Percentiles rank a stretch among this genome's conserved stretches.
phyloP scores from a whole-genome alignment of 2,888 invertebrate genomes.

The Apeira syringaria region DNA sequence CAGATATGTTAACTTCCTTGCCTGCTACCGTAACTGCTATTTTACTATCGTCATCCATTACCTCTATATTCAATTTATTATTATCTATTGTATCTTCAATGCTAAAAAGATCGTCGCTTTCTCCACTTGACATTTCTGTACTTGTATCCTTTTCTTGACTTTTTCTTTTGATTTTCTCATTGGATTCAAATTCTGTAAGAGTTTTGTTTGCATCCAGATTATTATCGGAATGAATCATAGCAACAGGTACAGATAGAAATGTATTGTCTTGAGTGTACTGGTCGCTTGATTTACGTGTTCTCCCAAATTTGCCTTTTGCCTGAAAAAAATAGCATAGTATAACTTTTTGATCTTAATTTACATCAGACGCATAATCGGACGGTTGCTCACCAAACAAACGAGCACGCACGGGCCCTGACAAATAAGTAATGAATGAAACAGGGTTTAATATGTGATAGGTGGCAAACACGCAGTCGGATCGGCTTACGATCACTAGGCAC shows the following conservation, averaged over 20 bases:
- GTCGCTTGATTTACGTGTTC: neutral
- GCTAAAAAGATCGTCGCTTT: neutral
- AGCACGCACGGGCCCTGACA: too few relatives aligned
- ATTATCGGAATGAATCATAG: neutral
- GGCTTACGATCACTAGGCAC: too few relatives aligned
- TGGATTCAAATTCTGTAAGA: neutral
- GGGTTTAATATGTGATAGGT: too few relatives aligned
- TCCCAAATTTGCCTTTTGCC: neutral
- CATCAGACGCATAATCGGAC: too few relatives aligned
- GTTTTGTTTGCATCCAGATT: neutral
- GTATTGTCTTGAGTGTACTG: neutral
- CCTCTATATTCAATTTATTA: slow-evolving; percentile 10
- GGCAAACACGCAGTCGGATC: too few relatives aligned
- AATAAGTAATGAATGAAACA: too few relatives aligned
- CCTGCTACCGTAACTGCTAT: neutral
- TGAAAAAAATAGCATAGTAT: too few relatives aligned
- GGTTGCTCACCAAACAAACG: too few relatives aligned
- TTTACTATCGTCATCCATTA: neutral
- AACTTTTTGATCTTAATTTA: too few relatives aligned
- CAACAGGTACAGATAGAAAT: neutral
- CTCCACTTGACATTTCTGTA: neutral
- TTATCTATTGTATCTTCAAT: neutral
- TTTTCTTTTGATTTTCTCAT: neutral
- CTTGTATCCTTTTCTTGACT: neutral
- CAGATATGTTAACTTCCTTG: neutral